Conservation (phyloP, 2,888 invertebrate genomes). For the Parnassius mnemosyne region DNA sequence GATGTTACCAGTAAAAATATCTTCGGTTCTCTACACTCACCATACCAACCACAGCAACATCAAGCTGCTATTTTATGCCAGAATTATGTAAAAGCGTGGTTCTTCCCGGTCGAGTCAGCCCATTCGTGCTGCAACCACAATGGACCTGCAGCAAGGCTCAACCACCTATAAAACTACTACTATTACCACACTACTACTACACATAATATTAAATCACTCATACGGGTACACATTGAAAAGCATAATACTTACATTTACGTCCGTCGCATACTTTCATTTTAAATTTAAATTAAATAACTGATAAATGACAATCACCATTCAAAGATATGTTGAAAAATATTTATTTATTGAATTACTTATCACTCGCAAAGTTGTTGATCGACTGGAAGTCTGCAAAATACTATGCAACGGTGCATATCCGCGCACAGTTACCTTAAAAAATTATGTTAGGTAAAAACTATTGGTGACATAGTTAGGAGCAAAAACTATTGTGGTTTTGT, state of each 20-base stretch:
- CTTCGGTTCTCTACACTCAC: no score
- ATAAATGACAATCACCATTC: background rate
- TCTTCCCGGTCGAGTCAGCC: no score
- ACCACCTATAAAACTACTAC: background rate
- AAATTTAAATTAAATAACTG: slow-evolving; percentile 7
- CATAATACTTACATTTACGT: slow-evolving; percentile 35
- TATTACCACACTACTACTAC: no score
- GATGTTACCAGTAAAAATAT: no score
- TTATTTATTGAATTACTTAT: background rate
- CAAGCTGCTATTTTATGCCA: no score
- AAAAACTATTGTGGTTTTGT: background rate
- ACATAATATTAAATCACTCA: no score
- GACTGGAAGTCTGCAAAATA: slow-evolving; percentile 10
- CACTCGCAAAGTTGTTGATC: background rate
- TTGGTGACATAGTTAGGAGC: background rate
- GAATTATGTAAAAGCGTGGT: no score
- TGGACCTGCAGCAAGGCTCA: no score
- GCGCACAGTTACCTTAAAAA: background rate
- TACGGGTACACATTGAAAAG: background rate
- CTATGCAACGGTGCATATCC: slow-evolving; percentile 7
- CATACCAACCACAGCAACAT: no score
- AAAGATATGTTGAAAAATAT: background rate
- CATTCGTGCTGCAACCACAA: no score
- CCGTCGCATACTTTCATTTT: slow-evolving; percentile 40
- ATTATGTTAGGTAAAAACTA: slow-evolving; percentile 9